Base-by-base conservation (phyloP, 2,113 vertebrate species). In the Columba livia region DNA sequence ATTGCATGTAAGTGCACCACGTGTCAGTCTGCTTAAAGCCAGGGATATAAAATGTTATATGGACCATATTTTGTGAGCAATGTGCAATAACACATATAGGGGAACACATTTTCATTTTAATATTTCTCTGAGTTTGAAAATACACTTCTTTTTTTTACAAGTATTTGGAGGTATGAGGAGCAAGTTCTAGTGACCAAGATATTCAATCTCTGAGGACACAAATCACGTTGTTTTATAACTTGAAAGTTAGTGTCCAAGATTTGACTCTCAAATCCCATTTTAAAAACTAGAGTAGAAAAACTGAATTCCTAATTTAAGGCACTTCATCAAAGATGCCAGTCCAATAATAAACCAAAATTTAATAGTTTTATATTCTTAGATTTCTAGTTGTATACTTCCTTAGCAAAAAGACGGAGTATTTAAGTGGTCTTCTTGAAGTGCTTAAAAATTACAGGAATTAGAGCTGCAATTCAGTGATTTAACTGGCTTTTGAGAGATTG, bases 81-180 rank as follows among this genome's bases (percentile, higher is more conserved):
- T 47, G 32, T 26, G 9, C 23, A 93, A 5, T 56, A 58, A 29
- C 6, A 26, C 0, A 1, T 34, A 10, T 1, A 24, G 6, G 16
- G 5, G 5, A 44, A 69, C 5, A 54, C 47, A 58, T 25, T 83
- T 51, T 10, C 13, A 9, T 70, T 90, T 88, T 31, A 0, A 23
- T 44, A 16, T 69, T 83, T 62, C 23, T 40, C 19, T 66, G 40
- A 79, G 29, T 77, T 86, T 92, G 13, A 77, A 86, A 53, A 48
- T 34, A 1, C 7, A 70, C 88, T 54, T 56, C 4, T 65, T 83
- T 91, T 53, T 75, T 60, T 42, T 12, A 61, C 14, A 73, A 71
- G 16, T 6, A 44, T 20, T 14, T 66, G 36, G 36, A 73, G 12
- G 6, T 50, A 20, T 50, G 58, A 64, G 17, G 25, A 90, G 2